phyloP scores from a whole-genome alignment of 92 coral and sea anemone species.

The Palythoa grandiflora region DNA sequence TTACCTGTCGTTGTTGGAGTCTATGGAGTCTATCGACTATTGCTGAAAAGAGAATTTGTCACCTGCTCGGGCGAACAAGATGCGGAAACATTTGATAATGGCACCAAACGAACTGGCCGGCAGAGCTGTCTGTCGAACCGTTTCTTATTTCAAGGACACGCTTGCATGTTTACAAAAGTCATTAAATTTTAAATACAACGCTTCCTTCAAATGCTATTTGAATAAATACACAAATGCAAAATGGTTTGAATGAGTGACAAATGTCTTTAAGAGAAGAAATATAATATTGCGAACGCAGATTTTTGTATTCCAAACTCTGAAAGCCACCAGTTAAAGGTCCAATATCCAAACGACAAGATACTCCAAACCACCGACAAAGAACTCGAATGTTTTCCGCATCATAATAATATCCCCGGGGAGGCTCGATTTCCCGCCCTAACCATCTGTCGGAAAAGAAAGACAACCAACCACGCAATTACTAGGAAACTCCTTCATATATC shows the following conservation, averaged over 20 bases:
- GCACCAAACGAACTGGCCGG: background rate
- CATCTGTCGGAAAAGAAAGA: slow-evolving; percentile 27
- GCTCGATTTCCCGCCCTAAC: slow-evolving; percentile 35
- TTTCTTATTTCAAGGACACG: slow-evolving; percentile 35
- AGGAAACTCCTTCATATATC: slow-evolving; percentile 70
- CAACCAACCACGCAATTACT: slow-evolving; percentile 41
- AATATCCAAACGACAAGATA: slow-evolving; percentile 10
- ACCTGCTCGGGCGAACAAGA: background rate
- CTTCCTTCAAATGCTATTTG: slow-evolving; percentile 40
- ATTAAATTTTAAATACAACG: slow-evolving; percentile 90
- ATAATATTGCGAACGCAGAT: background rate
- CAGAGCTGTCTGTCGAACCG: slow-evolving; percentile 13
- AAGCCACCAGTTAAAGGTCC: background rate
- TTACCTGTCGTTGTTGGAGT: background rate
- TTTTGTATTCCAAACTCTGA: background rate
- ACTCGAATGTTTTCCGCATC: slow-evolving; percentile 10
- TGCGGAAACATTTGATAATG: background rate
- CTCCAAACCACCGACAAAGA: background rate
- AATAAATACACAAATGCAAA: slow-evolving; percentile 28
- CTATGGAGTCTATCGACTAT: background rate
- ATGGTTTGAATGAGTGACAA: background rate
- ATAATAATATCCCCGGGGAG: slow-evolving; percentile 29
- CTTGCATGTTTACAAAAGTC: slow-evolving; percentile 80
- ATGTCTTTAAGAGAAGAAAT: background rate
- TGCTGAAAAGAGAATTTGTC: background rate